Evolutionary conservation across 2,797 vertebrate species (phyloP).

Genomic region (Capromys pilorides): DNA sequence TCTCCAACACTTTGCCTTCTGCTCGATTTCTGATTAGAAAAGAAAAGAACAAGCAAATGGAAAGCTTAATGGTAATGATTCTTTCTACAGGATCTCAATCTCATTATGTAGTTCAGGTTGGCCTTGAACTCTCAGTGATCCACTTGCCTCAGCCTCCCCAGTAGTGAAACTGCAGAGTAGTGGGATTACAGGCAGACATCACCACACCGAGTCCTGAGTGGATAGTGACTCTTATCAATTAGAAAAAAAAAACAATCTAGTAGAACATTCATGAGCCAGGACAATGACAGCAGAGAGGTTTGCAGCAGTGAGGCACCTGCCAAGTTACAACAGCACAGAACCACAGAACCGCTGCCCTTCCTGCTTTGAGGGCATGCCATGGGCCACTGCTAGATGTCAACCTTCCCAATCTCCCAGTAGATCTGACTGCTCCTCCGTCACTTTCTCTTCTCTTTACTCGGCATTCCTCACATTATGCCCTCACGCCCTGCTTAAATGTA

Average conservation of each 20-base stretch:
- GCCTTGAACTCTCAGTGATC: not conserved
- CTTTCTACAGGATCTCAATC: not conserved
- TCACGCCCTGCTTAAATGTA: not conserved
- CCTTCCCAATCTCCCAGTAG: not conserved
- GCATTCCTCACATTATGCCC: not conserved
- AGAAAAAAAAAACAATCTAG: not conserved
- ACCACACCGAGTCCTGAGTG: not conserved
- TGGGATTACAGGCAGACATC: not conserved
- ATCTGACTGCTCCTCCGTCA: not conserved
- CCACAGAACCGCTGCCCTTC: not conserved
- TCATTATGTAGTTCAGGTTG: not conserved
- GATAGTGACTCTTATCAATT: not conserved
- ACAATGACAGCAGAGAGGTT: not conserved
- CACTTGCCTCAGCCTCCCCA: not conserved
- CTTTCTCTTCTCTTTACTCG: not conserved
- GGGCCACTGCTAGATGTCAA: not conserved
- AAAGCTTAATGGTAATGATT: not conserved
- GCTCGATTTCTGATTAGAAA: slow-evolving; percentile 91
- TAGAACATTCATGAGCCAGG: not conserved
- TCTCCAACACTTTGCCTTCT: slow-evolving; percentile 96
- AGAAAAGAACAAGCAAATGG: slow-evolving; percentile 60
- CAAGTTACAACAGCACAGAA: not conserved
- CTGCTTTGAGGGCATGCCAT: not conserved
- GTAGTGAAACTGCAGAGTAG: not conserved
- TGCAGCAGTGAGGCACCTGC: not conserved